Evolutionary conservation across 2,797 vertebrate genomes (phyloP).

Genomic region (Tapera naevia): DNA sequence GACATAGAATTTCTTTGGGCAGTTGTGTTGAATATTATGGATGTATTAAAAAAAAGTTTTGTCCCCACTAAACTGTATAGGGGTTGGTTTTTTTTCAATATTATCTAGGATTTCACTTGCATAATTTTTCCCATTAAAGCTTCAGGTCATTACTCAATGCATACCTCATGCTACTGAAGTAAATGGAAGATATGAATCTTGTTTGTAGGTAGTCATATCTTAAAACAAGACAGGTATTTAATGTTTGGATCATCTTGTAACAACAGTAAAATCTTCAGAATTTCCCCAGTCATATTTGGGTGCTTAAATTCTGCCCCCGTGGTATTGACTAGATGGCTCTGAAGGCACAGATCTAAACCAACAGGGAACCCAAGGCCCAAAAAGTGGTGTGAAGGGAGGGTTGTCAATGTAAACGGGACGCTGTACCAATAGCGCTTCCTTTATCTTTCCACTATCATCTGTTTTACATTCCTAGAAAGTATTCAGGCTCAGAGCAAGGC

Average conservation of each 20-base stretch:
- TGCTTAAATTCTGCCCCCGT: background rate
- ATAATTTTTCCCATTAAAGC: background rate
- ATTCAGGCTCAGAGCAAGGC: background rate
- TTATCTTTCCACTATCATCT: background rate
- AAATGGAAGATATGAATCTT: background rate
- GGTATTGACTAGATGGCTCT: background rate
- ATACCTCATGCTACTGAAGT: background rate
- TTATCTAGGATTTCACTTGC: background rate
- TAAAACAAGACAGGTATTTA: background rate
- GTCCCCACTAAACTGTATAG: background rate
- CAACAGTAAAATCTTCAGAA: background rate
- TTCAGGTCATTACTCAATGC: background rate
- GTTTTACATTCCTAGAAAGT: background rate
- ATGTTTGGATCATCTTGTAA: background rate
- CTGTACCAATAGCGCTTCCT: background rate
- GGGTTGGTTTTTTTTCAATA: background rate
- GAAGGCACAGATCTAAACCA: background rate
- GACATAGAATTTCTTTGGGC: background rate
- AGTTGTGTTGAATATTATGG: background rate
- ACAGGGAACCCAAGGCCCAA: background rate
- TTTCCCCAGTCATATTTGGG: background rate
- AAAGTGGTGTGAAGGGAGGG: background rate
- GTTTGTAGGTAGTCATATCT: background rate
- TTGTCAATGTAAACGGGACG: background rate
- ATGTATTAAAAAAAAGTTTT: rapidly evolving